These are phyloP conservation scores for Philhelius pedissequus DNA, from an alignment of 2,888 invertebrate species.

Conservation along the genomic window DNA sequence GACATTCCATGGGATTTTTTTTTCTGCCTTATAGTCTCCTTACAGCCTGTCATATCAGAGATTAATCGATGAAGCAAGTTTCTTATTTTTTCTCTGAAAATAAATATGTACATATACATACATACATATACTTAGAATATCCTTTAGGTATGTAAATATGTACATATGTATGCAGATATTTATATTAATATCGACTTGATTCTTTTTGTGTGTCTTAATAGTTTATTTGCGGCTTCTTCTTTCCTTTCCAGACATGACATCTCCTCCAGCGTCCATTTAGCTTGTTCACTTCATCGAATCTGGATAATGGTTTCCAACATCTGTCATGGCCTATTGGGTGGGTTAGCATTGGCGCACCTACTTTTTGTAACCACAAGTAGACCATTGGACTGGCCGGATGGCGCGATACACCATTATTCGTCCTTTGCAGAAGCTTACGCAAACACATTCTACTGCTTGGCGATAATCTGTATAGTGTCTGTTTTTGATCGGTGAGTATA, in stretches of 20 bases:
- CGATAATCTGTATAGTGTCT: conserved; percentile 81
- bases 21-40: too few relatives aligned
- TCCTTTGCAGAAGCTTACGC: conserved; percentile 78
- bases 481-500: conserved; percentile 81
- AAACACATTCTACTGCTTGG: conserved; percentile 80
- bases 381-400: conserved; percentile 78
- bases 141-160: background rate
- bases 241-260: conserved; percentile 73
- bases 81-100: background rate
- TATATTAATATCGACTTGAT: background rate
- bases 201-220: background rate
- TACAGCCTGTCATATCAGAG: conserved; percentile 45
- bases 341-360: conserved; percentile 79
- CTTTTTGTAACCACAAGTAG: conserved; percentile 78
- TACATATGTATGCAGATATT: background rate
- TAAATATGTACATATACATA: background rate
- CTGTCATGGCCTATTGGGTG: conserved; percentile 81
- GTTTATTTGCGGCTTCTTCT: background rate
- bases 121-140: background rate
- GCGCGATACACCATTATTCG: conserved; percentile 76
- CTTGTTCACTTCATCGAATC: conserved; percentile 80
- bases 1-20: conserved; percentile 2
- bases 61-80: conserved; percentile 53
- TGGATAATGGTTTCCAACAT: conserved; percentile 81
- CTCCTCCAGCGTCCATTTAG: conserved; percentile 76